Conservation (phyloP, 2,113 vertebrate species). For the Neodontobutis hainanensis region DNA sequence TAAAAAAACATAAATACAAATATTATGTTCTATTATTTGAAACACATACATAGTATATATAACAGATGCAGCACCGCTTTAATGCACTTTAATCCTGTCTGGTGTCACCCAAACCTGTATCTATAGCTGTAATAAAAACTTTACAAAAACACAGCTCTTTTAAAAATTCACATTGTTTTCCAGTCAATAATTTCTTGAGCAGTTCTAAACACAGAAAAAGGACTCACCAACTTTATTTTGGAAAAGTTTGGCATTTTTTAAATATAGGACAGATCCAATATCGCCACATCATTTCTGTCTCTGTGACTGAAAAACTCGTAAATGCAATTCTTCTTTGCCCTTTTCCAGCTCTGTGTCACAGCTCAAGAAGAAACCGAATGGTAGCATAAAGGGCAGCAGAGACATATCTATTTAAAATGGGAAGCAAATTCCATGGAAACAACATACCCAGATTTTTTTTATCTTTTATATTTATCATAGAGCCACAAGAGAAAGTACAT, state of each 20-base stretch:
- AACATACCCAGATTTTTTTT: neutral
- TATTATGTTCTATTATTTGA: too few species aligned
- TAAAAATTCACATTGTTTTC: too few species aligned
- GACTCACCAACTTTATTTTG: neutral
- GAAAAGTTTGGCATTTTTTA: neutral
- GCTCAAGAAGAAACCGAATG: slow-evolving; percentile 41
- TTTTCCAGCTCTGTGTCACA: slow-evolving; percentile 46
- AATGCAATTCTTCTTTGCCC: slow-evolving; percentile 21
- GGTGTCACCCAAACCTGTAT: too few species aligned
- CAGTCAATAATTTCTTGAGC: too few species aligned
- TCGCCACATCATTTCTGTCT: neutral
- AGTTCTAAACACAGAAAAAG: neutral
- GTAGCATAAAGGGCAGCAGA: slow-evolving; percentile 37
- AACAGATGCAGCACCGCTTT: too few species aligned
- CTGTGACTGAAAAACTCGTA: slow-evolving; percentile 8
- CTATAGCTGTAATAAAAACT: too few species aligned
- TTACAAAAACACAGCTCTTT: too few species aligned
- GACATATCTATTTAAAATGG: slow-evolving; percentile 25
- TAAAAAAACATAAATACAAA: too few species aligned
- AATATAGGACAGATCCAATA: neutral
- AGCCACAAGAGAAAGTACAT: slow-evolving; percentile 22
- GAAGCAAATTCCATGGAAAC: slow-evolving; percentile 23
- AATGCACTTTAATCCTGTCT: too few species aligned
- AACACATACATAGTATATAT: too few species aligned
- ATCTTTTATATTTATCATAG: slow-evolving; percentile 4